Conservation (phyloP, 1,140 invertebrate genomes). For the Bombus sylvicola region DNA sequence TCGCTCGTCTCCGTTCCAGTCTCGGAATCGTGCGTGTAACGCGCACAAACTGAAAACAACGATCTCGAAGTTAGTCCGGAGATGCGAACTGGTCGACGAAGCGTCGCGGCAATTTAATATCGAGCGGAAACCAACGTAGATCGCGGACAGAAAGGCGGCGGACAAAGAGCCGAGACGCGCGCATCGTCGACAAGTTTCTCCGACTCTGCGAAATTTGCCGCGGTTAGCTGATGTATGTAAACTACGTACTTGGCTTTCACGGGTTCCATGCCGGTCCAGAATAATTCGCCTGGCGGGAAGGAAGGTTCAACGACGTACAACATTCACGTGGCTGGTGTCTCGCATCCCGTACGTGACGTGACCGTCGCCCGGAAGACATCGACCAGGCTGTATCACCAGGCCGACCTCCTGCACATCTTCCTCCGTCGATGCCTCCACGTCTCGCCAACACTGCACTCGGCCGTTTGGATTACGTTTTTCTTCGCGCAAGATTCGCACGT, state of each 20-base stretch:
- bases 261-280: slow-evolving; percentile 52
- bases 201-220: background rate
- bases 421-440: background rate
- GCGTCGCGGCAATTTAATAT: background rate
- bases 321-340: slow-evolving; percentile 44
- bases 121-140: background rate
- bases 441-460: slow-evolving; percentile 16
- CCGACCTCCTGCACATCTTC: slow-evolving; percentile 19
- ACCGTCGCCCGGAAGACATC: slow-evolving; percentile 39
- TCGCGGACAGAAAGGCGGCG: background rate
- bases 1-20: background rate
- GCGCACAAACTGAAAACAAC: background rate
- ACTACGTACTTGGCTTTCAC: slow-evolving; percentile 59
- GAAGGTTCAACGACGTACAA: slow-evolving; percentile 30
- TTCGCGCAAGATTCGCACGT: background rate
- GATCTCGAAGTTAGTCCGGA: background rate
- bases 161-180: background rate
- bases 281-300: slow-evolving; percentile 43
- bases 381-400: slow-evolving; percentile 34
- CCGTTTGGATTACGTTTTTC: background rate
- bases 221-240: background rate
- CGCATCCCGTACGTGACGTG: slow-evolving; percentile 35
- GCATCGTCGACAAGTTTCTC: background rate
- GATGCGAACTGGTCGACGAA: background rate
- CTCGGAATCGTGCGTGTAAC: background rate